Conservation (phyloP, 2,797 vertebrate genomes). For the Gallinago nigripennis region DNA sequence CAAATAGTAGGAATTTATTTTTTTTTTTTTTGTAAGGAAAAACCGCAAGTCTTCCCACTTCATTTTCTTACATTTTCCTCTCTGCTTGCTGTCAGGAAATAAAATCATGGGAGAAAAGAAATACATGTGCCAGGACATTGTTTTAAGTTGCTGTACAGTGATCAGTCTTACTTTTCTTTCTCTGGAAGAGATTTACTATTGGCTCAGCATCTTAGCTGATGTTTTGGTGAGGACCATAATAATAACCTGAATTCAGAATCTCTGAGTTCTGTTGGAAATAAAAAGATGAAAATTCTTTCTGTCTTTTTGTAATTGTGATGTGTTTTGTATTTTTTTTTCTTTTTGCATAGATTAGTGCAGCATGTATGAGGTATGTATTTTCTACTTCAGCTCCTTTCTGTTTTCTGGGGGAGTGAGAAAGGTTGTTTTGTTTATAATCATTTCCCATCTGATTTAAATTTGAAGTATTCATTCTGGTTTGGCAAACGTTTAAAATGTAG, state of each 20-base stretch:
- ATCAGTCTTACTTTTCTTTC: neutral
- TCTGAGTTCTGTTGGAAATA: neutral
- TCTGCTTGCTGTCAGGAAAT: conserved; percentile 21
- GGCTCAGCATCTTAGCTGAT: neutral
- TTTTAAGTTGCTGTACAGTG: neutral
- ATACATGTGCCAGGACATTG: neutral
- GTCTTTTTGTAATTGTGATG: neutral
- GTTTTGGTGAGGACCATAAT: neutral
- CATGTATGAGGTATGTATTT: neutral
- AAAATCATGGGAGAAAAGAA: neutral
- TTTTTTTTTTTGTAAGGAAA: neutral
- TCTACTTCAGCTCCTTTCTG: neutral
- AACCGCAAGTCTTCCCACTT: neutral
- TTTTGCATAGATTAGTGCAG: neutral
- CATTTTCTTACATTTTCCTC: conserved; percentile 14
- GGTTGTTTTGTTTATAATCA: neutral
- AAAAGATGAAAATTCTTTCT: neutral
- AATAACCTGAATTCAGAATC: neutral
- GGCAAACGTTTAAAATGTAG: neutral
- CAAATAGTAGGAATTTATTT: neutral
- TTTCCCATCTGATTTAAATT: conserved; percentile 56
- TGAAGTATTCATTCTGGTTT: conserved; percentile 36
- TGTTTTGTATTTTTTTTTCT: neutral
- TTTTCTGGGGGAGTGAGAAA: neutral
- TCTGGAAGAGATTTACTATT: conserved; percentile 19